These are phyloP conservation scores for Lepidothrix coronata DNA, from an alignment of 2,113 vertebrate species.

Conservation along the genomic window DNA sequence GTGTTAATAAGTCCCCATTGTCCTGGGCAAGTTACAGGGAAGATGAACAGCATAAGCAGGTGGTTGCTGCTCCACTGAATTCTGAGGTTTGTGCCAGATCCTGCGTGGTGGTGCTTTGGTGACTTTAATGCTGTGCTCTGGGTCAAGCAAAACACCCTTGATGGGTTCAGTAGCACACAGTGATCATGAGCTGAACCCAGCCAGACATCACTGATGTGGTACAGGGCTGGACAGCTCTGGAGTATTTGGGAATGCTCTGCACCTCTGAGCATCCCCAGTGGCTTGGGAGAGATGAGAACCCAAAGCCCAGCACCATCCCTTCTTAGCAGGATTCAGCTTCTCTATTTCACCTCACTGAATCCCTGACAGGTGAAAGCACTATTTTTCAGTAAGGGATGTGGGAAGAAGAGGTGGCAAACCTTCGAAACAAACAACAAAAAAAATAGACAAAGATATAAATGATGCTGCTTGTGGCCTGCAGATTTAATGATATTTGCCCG, in stretches of 20 bases:
- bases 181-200: neutral
- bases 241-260: neutral
- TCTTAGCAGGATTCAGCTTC: neutral
- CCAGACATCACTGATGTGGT: neutral
- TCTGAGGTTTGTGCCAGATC: neutral
- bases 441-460: constrained; percentile 11
- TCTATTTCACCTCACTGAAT: neutral
- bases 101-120: neutral
- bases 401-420: neutral
- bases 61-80: neutral
- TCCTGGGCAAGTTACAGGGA: neutral
- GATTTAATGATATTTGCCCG: constrained; percentile 70
- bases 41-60: neutral
- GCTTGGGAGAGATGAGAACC: neutral
- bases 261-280: neutral
- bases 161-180: neutral
- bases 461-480: constrained; percentile 5
- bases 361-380: neutral
- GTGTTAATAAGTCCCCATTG: fast-evolving
- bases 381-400: neutral
- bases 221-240: neutral
- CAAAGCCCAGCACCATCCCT: neutral
- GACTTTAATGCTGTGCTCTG: neutral
- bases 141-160: neutral
- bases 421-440: neutral